A percentile compares a stretch with the other conserved stretches of the same genome.
phyloP scores from a whole-genome alignment of 2,888 invertebrate genomes.

The Thelaira solivaga region DNA sequence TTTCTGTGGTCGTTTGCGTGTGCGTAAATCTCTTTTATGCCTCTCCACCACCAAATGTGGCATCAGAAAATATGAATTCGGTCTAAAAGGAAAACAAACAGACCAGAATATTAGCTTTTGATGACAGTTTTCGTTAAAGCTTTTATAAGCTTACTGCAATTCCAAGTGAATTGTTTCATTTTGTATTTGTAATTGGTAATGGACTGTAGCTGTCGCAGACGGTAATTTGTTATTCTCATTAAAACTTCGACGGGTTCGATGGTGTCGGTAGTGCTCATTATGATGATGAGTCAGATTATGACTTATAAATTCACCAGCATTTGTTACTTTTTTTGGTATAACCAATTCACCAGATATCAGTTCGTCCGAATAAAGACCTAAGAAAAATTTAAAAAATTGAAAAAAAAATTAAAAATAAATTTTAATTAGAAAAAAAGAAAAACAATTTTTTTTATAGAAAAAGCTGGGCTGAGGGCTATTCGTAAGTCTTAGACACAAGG shows the following conservation, averaged over 20 bases:
- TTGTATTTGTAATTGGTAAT: constrained; percentile 69
- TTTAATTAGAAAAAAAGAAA: no score
- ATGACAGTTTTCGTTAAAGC: constrained; percentile 25
- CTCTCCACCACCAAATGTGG: constrained; percentile 86
- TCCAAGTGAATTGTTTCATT: constrained; percentile 76
- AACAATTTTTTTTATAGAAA: no score
- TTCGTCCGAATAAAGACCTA: constrained; percentile 74
- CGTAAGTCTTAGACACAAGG: no score
- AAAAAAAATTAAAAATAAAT: background rate
- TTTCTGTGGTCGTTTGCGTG: constrained; percentile 78
- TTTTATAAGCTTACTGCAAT: constrained; percentile 76
- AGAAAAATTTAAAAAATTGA: background rate
- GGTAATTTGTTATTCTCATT: background rate
- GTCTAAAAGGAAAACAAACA: constrained; percentile 75
- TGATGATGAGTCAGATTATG: constrained; percentile 74
- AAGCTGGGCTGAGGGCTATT: no score
- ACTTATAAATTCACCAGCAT: constrained; percentile 73
- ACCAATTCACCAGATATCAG: constrained; percentile 72
- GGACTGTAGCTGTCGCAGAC: constrained; percentile 61
- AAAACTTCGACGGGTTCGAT: constrained; percentile 66
- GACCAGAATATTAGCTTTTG: constrained; percentile 14
- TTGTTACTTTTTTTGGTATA: constrained; percentile 74
- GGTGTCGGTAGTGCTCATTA: constrained; percentile 70
- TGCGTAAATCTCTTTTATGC: constrained; percentile 79
- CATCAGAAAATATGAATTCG: constrained; percentile 83